These are phyloP conservation scores for Decapterus maruadsi DNA, from an alignment of 2,797 vertebrate species.

Conservation along the genomic window DNA sequence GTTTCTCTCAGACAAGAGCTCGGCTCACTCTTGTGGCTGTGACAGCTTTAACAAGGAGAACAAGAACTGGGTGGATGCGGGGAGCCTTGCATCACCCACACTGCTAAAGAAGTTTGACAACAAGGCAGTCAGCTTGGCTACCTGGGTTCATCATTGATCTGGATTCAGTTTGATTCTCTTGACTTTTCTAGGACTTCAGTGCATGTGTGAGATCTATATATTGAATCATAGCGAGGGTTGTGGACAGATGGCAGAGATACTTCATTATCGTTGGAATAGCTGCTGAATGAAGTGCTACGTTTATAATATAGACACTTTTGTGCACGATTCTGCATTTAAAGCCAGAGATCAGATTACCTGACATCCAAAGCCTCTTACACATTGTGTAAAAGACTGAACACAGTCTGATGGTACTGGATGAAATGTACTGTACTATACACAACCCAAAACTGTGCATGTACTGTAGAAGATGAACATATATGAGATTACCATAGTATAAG, in stretches of 20 bases:
- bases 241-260: neutral
- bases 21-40: conserved; percentile 4
- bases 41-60: conserved; percentile 8
- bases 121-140: neutral
- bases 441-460: neutral
- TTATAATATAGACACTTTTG: neutral
- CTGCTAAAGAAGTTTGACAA: neutral
- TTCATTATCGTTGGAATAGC: neutral
- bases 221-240: neutral
- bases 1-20: conserved; percentile 24
- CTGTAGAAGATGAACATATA: neutral
- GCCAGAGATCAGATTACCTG: neutral
- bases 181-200: neutral
- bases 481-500: neutral
- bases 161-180: neutral
- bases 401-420: neutral
- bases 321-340: neutral
- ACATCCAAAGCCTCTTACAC: neutral
- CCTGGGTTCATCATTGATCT: neutral
- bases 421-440: neutral
- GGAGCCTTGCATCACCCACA: conserved; percentile 1
- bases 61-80: neutral
- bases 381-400: neutral
- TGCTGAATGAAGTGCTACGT: neutral
- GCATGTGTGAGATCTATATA: neutral